These are phyloP conservation scores for Epinephelus fuscoguttatus DNA, from an alignment of 2,113 vertebrate species.

Conservation along the genomic window DNA sequence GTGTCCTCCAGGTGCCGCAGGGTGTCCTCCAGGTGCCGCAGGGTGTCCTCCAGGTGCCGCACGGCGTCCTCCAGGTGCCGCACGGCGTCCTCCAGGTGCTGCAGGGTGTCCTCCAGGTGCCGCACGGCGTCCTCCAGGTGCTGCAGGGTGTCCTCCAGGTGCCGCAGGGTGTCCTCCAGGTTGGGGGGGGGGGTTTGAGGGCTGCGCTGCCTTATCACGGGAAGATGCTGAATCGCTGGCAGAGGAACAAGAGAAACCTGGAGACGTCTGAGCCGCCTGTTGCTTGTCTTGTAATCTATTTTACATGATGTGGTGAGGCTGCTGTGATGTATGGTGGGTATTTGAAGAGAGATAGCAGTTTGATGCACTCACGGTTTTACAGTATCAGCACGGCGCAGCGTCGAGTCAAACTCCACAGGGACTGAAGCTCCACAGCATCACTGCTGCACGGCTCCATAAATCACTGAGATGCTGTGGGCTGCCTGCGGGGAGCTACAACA, in stretches of 20 bases:
- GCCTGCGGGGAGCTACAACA: constrained; percentile 19
- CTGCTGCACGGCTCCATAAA: constrained; percentile 40
- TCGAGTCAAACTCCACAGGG: constrained; percentile 32
- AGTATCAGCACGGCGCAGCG: constrained; percentile 27
- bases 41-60: no score
- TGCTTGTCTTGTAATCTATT: constrained; percentile 53
- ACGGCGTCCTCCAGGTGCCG: no score
- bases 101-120: no score
- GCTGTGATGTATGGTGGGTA: constrained; percentile 26
- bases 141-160: no score
- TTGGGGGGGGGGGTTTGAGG: background rate
- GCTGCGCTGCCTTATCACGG: background rate
- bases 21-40: no score
- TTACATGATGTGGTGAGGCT: constrained; percentile 21
- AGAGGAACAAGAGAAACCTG: constrained; percentile 4
- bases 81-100: no score
- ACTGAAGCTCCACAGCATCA: constrained; percentile 5
- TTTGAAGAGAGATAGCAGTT: constrained; percentile 13
- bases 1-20: no score
- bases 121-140: no score
- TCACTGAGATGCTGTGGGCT: constrained; percentile 13
- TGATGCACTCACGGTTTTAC: constrained; percentile 30
- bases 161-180: no score
- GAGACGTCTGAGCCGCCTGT: background rate
- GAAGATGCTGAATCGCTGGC: constrained; percentile 20